These are phyloP conservation scores for Poliocrania exsul DNA, from an alignment of 2,797 vertebrate species.

Conservation along the genomic window DNA sequence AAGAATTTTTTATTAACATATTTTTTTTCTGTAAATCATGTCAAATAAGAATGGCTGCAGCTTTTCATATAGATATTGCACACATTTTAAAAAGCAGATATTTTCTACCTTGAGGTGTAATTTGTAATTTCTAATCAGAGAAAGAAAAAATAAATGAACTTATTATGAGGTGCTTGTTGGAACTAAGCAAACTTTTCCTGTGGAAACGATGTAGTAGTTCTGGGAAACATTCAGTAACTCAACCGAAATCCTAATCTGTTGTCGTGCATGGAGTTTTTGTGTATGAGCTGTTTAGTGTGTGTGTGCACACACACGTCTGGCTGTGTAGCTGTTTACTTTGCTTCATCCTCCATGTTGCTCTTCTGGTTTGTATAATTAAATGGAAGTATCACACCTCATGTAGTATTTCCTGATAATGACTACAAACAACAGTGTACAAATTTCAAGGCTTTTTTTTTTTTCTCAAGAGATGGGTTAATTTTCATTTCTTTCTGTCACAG, in stretches of 20 bases:
- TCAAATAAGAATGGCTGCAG: not conserved
- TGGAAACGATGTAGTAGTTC: not conserved
- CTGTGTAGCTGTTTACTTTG: not conserved
- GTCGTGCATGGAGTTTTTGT: not conserved
- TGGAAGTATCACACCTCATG: not conserved
- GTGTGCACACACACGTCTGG: not conserved
- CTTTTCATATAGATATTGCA: not conserved
- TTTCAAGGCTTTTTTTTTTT: not conserved
- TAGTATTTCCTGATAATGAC: not conserved
- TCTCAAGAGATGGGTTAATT: not conserved
- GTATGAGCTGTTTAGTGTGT: not conserved
- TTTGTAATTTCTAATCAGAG: not conserved
- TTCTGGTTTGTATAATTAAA: not conserved
- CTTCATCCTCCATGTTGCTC: not conserved
- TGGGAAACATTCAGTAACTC: not conserved
- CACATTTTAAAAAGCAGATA: not conserved
- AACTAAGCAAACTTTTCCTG: not conserved
- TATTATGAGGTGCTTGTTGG: not conserved
- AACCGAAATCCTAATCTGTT: not conserved
- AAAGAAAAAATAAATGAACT: not conserved
- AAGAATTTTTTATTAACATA: not conserved
- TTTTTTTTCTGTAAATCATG: not conserved
- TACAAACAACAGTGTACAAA: not conserved
- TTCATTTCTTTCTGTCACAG: not conserved
- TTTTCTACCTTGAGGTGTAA: not conserved